Evolutionary conservation across 2,888 invertebrate genomes (phyloP).

Genomic region (Rotaria sp.): DNA sequence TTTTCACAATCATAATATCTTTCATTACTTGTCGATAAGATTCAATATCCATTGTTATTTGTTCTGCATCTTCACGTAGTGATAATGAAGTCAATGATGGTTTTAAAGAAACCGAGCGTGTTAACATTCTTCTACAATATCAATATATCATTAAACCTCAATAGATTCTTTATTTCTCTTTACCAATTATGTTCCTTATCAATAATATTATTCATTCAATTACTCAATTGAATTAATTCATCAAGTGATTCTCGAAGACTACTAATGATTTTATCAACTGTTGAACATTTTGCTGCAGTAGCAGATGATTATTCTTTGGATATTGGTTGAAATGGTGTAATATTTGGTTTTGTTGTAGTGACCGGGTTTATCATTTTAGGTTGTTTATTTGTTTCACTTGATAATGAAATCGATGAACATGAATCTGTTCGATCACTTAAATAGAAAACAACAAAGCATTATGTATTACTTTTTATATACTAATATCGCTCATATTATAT

Average conservation of each 20-base stretch:
- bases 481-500: no score
- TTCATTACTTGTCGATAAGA: conserved; percentile 24
- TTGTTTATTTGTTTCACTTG: neutral
- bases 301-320: neutral
- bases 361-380: neutral
- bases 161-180: no score
- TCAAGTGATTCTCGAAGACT: neutral
- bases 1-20: conserved; percentile 16
- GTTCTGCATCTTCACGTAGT: conserved; percentile 17
- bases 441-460: no score
- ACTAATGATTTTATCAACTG: neutral
- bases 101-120: conserved; percentile 20
- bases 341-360: neutral
- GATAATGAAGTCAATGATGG: neutral
- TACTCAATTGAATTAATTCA: conserved; percentile 9
- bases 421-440: neutral
- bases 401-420: neutral
- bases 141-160: no score
- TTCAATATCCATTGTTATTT: conserved; percentile 22
- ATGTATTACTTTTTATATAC: no score
- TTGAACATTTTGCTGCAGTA: neutral
- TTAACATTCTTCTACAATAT: neutral
- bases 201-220: neutral
- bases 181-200: neutral
- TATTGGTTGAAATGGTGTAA: neutral